Percentiles rank a stretch among this genome's conserved stretches.
Evolutionary conservation across 2,113 vertebrate species (phyloP).

Genomic region (Rhagologus leucostigma): DNA sequence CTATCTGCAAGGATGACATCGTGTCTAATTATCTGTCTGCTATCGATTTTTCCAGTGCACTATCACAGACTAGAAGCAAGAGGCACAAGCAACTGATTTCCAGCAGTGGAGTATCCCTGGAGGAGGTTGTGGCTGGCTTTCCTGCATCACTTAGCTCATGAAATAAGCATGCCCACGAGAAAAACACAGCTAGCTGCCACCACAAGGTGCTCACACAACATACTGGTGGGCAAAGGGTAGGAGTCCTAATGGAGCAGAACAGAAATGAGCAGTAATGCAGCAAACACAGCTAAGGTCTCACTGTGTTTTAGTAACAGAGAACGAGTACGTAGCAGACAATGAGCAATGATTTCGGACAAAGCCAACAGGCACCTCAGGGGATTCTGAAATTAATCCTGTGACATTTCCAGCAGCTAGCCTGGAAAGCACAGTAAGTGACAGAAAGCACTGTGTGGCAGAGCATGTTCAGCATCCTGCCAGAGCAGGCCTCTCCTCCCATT

Average conservation of each 20-base stretch:
- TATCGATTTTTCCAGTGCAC: neutral
- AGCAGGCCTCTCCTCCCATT: neutral
- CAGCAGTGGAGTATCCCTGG: neutral
- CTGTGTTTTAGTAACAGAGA: neutral
- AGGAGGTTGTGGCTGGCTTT: neutral
- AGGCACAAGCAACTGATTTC: neutral
- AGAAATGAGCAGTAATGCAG: neutral
- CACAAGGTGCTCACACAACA: neutral
- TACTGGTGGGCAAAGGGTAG: neutral
- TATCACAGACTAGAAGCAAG: neutral
- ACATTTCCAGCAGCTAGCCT: constrained; percentile 19
- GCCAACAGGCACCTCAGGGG: neutral
- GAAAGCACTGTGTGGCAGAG: neutral
- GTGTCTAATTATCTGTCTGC: constrained; percentile 33
- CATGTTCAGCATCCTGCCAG: neutral
- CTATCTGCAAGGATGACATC: constrained; percentile 46
- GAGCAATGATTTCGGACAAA: constrained; percentile 18
- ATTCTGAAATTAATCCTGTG: constrained; percentile 14
- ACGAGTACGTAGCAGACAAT: neutral
- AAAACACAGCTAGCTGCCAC: neutral
- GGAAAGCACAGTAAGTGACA: neutral
- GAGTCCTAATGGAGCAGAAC: neutral
- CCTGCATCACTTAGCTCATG: neutral
- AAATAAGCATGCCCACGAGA: neutral
- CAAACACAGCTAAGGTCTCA: neutral